Evolutionary conservation across 2,888 invertebrate species (phyloP).

Genomic region (Onthophagus sagittarius): DNA sequence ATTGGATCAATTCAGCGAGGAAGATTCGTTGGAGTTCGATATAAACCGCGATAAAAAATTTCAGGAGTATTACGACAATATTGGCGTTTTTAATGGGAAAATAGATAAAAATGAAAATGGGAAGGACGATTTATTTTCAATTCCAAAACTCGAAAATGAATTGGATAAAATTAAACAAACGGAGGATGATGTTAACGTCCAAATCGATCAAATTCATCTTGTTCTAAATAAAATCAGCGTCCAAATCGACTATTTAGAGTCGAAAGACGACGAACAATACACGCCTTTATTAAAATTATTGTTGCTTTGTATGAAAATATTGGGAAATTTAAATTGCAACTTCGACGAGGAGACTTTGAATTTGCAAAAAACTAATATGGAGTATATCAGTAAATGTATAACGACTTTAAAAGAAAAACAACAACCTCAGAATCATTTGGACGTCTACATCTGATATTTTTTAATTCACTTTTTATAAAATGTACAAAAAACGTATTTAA

Average conservation of each 20-base stretch:
- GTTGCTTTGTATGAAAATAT: constrained; percentile 17
- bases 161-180: background rate
- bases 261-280: constrained; percentile 9
- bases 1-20: constrained; percentile 3
- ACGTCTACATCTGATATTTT: background rate
- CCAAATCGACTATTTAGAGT: background rate
- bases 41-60: background rate
- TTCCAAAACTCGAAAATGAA: background rate
- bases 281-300: constrained; percentile 14
- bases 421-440: background rate
- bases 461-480: too few relatives aligned
- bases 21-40: background rate
- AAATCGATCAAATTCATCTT: background rate
- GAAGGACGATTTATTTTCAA: background rate
- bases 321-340: constrained; percentile 16
- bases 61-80: constrained; percentile 1
- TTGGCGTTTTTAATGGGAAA: constrained; percentile 1
- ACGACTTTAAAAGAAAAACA: constrained; percentile 14
- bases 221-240: background rate
- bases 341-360: constrained; percentile 16
- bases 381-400: constrained; percentile 19
- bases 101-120: background rate
- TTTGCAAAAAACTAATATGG: constrained; percentile 16
- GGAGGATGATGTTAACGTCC: background rate
- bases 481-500: too few relatives aligned